Percentiles rank a stretch among this genome's conserved stretches.
Evolutionary conservation across 2,113 vertebrate species (phyloP).

Genomic region (Corythoichthys intestinalis): DNA sequence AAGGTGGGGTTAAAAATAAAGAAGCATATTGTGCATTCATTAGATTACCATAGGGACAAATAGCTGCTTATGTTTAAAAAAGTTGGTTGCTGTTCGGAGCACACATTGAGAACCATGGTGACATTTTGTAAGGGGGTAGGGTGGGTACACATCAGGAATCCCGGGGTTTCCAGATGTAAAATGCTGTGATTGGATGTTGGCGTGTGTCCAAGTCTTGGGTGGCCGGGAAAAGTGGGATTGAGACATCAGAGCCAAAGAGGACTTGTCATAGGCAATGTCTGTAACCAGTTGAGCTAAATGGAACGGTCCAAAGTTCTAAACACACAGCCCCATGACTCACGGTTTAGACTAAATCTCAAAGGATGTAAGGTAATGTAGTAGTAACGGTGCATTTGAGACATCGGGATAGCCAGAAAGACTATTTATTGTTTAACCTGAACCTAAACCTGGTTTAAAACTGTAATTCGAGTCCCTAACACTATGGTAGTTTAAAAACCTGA

Average conservation of each 20-base stretch:
- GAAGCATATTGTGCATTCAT: slow-evolving; percentile 52
- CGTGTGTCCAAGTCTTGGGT: background rate
- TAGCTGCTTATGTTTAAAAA: slow-evolving; percentile 27
- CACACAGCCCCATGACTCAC: background rate
- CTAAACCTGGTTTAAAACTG: too few relatives aligned
- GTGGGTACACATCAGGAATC: background rate
- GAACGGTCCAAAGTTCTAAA: background rate
- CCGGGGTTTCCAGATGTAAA: background rate
- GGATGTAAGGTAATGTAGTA: background rate
- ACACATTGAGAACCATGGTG: background rate
- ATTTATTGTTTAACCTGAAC: too few relatives aligned
- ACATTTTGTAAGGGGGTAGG: background rate
- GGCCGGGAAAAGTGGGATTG: background rate
- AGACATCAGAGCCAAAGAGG: background rate
- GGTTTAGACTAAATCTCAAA: background rate
- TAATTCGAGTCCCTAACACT: too few relatives aligned
- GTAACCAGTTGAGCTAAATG: background rate
- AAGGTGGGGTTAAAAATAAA: slow-evolving; percentile 18
- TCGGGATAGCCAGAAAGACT: too few relatives aligned
- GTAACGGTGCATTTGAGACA: background rate
- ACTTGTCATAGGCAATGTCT: background rate
- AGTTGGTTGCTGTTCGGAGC: slow-evolving; percentile 26
- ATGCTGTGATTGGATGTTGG: slow-evolving; percentile 8
- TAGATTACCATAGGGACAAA: slow-evolving; percentile 38
- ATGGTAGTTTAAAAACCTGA: too few relatives aligned